phyloP scores from a whole-genome alignment of 2,113 vertebrate species.

The Anolis sagrei region DNA sequence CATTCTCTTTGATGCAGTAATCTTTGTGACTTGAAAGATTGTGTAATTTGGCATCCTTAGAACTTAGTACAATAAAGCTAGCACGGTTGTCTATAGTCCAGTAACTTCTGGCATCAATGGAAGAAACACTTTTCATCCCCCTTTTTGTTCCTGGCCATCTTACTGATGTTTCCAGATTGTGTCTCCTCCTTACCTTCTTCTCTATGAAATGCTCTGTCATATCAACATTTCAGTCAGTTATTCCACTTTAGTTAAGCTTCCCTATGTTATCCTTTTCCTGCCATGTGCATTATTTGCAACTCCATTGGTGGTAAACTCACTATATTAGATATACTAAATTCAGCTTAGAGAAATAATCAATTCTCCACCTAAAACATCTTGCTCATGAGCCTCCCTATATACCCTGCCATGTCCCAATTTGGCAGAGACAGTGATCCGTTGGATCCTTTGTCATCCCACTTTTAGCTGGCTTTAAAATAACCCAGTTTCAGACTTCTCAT shows the following conservation, averaged over 20 bases:
- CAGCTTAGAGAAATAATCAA: background rate
- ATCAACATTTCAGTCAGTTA: background rate
- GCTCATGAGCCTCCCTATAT: background rate
- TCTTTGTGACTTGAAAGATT: slow-evolving; percentile 2
- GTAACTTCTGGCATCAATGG: background rate
- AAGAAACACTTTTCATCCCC: background rate
- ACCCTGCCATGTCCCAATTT: too few species aligned
- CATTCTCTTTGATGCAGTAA: background rate
- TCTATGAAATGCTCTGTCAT: background rate
- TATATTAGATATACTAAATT: slow-evolving; percentile 3
- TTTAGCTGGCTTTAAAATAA: too few species aligned
- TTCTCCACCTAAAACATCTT: background rate
- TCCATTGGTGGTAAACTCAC: background rate
- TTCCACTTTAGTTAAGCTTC: background rate
- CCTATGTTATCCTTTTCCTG: background rate
- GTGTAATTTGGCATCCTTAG: background rate
- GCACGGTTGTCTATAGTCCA: background rate
- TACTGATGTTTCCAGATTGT: background rate
- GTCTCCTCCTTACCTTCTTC: background rate
- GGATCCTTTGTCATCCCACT: too few species aligned
- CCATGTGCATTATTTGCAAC: background rate
- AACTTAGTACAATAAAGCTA: slow-evolving; percentile 7
- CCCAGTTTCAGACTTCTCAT: too few species aligned
- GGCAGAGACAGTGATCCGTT: too few species aligned
- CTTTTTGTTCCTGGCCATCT: background rate